Conservation (phyloP, 2,113 vertebrate species). For the Gavia stellata region DNA sequence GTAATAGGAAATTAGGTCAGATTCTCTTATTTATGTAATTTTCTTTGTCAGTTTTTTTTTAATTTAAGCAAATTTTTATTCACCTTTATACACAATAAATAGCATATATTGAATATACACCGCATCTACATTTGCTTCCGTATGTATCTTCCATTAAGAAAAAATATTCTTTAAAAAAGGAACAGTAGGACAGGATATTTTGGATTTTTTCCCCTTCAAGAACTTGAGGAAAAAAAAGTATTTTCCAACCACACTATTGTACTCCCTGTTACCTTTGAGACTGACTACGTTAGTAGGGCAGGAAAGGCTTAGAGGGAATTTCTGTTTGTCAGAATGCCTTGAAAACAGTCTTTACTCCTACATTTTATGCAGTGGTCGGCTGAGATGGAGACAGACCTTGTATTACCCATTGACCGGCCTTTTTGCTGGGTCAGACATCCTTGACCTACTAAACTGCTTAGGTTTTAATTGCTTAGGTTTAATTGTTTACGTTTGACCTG, state of each 20-base stretch:
- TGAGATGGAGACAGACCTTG: neutral
- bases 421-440: neutral
- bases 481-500: neutral
- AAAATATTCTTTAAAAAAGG: neutral
- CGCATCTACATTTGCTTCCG: neutral
- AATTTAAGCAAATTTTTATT: neutral
- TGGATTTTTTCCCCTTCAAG: neutral
- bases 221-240: neutral
- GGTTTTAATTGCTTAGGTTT: neutral
- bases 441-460: neutral
- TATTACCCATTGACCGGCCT: neutral
- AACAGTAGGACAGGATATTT: neutral
- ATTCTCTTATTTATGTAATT: neutral
- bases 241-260: neutral
- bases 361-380: neutral
- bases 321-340: neutral
- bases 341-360: neutral
- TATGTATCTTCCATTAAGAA: neutral
- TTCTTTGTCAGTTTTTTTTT: neutral
- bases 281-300: neutral
- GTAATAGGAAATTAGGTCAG: neutral
- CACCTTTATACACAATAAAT: neutral
- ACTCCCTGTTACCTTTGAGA: neutral
- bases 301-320: neutral
- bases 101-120: neutral